These are phyloP conservation scores for Crocidura indochinensis DNA, from an alignment of 2,797 vertebrate genomes.

Conservation along the genomic window DNA sequence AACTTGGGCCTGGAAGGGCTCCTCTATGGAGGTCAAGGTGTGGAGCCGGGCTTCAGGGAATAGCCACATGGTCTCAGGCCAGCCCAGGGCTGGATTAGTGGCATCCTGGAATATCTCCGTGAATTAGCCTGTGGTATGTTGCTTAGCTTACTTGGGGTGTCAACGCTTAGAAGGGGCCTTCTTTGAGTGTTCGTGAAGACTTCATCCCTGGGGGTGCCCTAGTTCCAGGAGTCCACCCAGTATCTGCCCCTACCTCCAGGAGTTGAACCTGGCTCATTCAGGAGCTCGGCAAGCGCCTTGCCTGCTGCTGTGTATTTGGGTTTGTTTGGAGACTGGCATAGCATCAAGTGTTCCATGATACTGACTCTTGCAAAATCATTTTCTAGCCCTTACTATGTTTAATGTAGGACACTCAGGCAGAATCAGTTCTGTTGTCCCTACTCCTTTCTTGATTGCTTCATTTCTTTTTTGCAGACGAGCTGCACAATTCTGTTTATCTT, in stretches of 20 bases:
- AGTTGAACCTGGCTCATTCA: no score
- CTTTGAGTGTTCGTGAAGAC: neutral
- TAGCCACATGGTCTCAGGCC: constrained; percentile 31
- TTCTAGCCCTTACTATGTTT: constrained; percentile 25
- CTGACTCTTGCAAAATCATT: constrained; percentile 40
- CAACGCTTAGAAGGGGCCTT: neutral
- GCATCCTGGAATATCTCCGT: constrained; percentile 27
- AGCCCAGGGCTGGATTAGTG: neutral
- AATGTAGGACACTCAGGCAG: neutral
- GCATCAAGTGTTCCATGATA: constrained; percentile 21
- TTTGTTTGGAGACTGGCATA: constrained; percentile 27
- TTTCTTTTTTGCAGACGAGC: constrained; percentile 92
- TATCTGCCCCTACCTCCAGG: neutral
- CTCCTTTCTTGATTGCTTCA: neutral
- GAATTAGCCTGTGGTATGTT: neutral
- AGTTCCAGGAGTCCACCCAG: neutral
- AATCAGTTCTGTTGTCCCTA: neutral
- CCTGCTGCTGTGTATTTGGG: no score
- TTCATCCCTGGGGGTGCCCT: neutral
- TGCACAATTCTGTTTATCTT: constrained; percentile 95
- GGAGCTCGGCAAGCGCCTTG: no score
- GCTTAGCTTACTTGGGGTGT: neutral
- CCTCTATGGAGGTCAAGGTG: neutral
- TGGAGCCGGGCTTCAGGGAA: neutral
- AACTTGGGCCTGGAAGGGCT: neutral